phyloP scores from a whole-genome alignment of 1,140 invertebrate species.

The Zaprionus capensis region DNA sequence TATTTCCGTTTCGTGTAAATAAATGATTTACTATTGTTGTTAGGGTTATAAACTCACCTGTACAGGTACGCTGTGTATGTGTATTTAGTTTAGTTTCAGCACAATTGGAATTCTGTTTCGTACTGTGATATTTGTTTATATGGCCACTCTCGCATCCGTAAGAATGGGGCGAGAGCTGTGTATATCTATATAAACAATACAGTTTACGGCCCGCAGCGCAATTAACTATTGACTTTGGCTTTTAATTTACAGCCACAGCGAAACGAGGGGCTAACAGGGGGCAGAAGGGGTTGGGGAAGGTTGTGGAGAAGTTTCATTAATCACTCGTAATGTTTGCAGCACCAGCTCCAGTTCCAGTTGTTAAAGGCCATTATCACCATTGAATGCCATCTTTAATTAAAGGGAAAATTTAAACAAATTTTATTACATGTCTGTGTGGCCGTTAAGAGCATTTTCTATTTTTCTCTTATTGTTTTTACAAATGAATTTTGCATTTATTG shows the following conservation, averaged over 20 bases:
- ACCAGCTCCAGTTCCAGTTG: neutral
- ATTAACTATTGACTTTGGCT: conserved; percentile 47
- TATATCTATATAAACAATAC: conserved; percentile 37
- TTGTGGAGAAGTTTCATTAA: conserved; percentile 19
- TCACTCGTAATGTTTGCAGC: conserved; percentile 6
- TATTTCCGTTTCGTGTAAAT: conserved; percentile 30
- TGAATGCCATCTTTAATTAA: conserved; percentile 6
- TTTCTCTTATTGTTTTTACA: neutral
- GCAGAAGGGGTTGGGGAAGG: neutral
- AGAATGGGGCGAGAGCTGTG: neutral
- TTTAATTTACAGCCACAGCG: conserved; percentile 35
- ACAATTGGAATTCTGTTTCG: neutral
- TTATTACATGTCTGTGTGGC: neutral
- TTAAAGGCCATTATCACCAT: neutral
- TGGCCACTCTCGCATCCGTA: conserved; percentile 2
- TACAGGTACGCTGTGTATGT: neutral
- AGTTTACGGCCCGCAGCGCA: conserved; percentile 35
- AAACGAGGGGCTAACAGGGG: neutral
- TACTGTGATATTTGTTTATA: conserved; percentile 16
- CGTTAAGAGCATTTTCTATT: neutral
- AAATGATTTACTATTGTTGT: conserved; percentile 1
- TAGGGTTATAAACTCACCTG: neutral
- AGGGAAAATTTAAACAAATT: neutral
- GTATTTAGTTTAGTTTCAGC: neutral
- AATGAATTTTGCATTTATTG: neutral